These are phyloP conservation scores for Trachurus trachurus DNA, from an alignment of 2,797 vertebrate genomes.

Conservation along the genomic window DNA sequence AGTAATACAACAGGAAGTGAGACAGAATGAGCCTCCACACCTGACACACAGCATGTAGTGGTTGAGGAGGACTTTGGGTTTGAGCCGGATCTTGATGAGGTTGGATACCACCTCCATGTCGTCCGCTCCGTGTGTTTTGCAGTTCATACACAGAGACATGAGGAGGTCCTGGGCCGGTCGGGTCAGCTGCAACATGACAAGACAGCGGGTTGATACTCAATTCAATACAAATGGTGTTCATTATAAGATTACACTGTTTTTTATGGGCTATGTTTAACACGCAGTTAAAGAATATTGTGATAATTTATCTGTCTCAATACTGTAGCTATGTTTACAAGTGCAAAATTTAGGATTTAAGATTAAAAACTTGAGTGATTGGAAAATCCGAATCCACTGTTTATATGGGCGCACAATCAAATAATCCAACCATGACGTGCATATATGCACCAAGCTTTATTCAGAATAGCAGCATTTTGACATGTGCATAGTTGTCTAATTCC, in stretches of 20 bases:
- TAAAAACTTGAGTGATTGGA: no score
- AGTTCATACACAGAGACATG: slow-evolving; percentile 98
- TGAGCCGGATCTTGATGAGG: slow-evolving; percentile 98
- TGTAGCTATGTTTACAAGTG: no score
- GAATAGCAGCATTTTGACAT: no score
- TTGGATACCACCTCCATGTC: slow-evolving; percentile 98
- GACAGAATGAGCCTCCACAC: slow-evolving; percentile 68
- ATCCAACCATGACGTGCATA: no score
- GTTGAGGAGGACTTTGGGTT: slow-evolving; percentile 98
- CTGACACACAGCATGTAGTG: slow-evolving; percentile 97
- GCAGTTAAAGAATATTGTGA: neutral
- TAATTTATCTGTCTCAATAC: neutral
- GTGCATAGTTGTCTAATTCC: no score
- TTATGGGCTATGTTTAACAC: neutral
- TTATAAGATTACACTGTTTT: no score
- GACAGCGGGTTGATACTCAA: neutral
- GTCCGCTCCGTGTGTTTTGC: slow-evolving; percentile 92
- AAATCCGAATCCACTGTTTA: no score
- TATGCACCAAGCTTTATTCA: no score
- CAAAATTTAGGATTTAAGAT: no score
- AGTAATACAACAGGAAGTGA: neutral
- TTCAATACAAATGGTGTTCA: neutral
- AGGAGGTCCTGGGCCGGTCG: slow-evolving; percentile 97
- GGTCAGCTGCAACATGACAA: slow-evolving; percentile 86
- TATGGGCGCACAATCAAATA: no score